A percentile compares a stretch with the other conserved stretches of the same genome.
phyloP scores from a whole-genome alignment of 2,888 invertebrate genomes.

The Eupithecia vulgata region DNA sequence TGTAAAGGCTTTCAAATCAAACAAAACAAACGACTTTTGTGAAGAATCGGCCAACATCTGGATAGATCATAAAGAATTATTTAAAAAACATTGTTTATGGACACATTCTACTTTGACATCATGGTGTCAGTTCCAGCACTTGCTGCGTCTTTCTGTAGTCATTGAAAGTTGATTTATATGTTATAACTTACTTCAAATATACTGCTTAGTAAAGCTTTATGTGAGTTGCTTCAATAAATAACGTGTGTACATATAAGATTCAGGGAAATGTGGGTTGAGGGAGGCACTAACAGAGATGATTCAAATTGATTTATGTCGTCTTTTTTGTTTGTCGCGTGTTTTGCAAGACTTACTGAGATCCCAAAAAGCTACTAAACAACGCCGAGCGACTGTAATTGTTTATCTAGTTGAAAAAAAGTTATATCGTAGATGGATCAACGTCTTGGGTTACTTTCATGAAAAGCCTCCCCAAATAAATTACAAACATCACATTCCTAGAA shows the following conservation, averaged over 20 bases:
- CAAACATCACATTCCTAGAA: background rate
- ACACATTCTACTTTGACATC: background rate
- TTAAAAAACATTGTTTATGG: background rate
- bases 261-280: conserved; percentile 6
- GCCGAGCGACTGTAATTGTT: background rate
- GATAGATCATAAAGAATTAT: background rate
- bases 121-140: background rate
- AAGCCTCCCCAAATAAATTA: background rate
- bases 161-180: conserved; percentile 7
- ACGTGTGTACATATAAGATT: background rate
- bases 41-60: background rate
- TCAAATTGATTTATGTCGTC: background rate
- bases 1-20: background rate
- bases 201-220: conserved; percentile 7
- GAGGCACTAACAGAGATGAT: background rate
- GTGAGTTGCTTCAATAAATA: background rate
- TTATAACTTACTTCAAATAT: conserved; percentile 3
- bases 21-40: background rate
- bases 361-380: background rate
- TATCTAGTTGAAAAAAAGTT: background rate
- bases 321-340: background rate
- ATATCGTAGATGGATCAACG: background rate
- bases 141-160: background rate
- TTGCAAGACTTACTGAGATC: background rate
- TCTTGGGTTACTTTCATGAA: background rate